These are phyloP conservation scores for Semnornis frantzii DNA, from an alignment of 2,113 vertebrate species.

Conservation along the genomic window DNA sequence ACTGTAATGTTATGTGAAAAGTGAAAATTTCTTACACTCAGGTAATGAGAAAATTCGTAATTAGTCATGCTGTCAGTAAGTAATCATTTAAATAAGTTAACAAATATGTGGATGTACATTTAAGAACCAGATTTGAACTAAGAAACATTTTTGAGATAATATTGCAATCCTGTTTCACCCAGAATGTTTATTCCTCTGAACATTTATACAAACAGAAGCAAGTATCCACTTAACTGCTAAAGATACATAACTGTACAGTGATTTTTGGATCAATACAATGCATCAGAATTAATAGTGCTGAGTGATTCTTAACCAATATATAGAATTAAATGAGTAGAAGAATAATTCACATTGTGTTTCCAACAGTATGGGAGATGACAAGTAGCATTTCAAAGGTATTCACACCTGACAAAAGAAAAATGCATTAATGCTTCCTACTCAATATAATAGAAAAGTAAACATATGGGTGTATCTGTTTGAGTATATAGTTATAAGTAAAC, in stretches of 20 bases:
- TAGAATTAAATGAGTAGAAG: background rate
- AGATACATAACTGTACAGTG: background rate
- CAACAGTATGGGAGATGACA: background rate
- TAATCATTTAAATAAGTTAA: background rate
- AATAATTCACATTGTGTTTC: background rate
- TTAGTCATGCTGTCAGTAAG: background rate
- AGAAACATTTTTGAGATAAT: background rate
- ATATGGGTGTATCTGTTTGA: background rate
- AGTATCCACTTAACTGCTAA: background rate
- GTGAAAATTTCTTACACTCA: background rate
- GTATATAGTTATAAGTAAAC: background rate
- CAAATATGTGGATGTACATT: background rate
- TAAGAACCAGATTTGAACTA: background rate
- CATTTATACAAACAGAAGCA: background rate
- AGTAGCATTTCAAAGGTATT: background rate
- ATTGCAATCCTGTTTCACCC: background rate
- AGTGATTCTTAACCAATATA: background rate
- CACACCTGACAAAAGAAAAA: background rate
- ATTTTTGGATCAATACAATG: background rate
- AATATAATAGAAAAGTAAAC: background rate
- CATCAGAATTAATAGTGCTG: background rate
- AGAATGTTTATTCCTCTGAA: slow-evolving; percentile 15
- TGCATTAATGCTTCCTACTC: background rate
- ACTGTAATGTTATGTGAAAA: background rate
- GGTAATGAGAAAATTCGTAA: background rate